These are phyloP conservation scores for Ophioninae sp. DNA, from an alignment of 2,888 invertebrate species.

Conservation along the genomic window DNA sequence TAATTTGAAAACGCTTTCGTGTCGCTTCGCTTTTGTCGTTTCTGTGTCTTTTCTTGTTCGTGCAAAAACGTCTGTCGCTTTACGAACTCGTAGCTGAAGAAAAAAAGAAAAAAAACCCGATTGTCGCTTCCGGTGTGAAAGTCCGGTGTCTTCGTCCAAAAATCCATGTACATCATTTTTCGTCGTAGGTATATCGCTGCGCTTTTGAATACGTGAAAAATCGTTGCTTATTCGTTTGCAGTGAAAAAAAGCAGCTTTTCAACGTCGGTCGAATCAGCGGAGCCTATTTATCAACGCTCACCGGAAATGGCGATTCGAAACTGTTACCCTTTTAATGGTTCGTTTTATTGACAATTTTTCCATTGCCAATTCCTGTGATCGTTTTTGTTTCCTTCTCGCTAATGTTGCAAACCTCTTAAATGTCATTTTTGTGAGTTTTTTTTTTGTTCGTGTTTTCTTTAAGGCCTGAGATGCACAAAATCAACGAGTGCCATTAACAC, in stretches of 20 bases:
- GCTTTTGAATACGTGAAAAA: not conserved
- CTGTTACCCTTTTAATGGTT: slow-evolving; percentile 52
- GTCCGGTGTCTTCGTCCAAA: slow-evolving; percentile 4
- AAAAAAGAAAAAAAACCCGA: slow-evolving; percentile 3
- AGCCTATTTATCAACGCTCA: slow-evolving; percentile 70
- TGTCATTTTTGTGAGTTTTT: not conserved
- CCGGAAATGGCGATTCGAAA: slow-evolving; percentile 64
- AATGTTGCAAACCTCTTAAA: not conserved
- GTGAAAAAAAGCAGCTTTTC: slow-evolving; percentile 72
- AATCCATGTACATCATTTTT: not conserved
- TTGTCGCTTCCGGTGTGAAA: slow-evolving; percentile 32
- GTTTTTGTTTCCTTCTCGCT: not conserved
- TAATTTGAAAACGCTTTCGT: slow-evolving; percentile 29
- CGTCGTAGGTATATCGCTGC: not conserved
- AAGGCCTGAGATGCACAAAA: slow-evolving; percentile 73
- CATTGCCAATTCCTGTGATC: not conserved
- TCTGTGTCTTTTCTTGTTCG: slow-evolving; percentile 48
- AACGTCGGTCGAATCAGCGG: slow-evolving; percentile 71
- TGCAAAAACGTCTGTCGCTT: slow-evolving; percentile 14
- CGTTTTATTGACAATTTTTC: not conserved
- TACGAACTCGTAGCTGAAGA: slow-evolving; percentile 28
- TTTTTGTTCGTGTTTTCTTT: slow-evolving; percentile 42
- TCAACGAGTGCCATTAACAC: slow-evolving; percentile 73
- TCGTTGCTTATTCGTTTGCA: slow-evolving; percentile 63
- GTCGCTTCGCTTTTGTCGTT: slow-evolving; percentile 42